Conservation (phyloP, 2,113 vertebrate genomes). For the Strigops habroptila region DNA sequence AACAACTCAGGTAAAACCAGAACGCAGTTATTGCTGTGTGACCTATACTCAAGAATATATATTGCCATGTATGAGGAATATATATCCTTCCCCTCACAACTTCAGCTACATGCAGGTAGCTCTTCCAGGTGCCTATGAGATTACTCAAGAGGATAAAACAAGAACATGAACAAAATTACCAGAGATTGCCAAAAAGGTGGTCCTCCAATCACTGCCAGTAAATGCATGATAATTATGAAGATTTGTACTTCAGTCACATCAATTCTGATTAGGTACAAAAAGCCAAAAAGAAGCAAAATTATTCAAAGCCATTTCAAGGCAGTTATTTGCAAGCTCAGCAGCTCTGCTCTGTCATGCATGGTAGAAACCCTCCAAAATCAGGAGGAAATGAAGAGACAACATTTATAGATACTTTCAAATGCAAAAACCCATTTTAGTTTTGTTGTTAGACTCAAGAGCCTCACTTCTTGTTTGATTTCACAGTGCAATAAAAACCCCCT, state of each 20-base stretch:
- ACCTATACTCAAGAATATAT: background rate
- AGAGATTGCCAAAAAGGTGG: constrained; percentile 95
- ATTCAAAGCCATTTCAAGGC: constrained; percentile 70
- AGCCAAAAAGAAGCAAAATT: constrained; percentile 78
- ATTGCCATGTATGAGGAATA: background rate
- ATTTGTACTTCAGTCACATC: constrained; percentile 99
- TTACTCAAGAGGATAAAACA: constrained; percentile 7
- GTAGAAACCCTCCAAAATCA: constrained; percentile 11
- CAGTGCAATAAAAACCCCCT: constrained; percentile 53
- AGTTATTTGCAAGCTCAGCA: constrained; percentile 71
- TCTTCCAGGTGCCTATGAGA: background rate
- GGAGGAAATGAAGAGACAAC: background rate
- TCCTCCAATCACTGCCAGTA: constrained; percentile 98
- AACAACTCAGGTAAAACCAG: background rate
- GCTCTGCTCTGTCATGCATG: constrained; percentile 76
- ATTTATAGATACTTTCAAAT: constrained; percentile 11
- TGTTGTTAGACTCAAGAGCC: background rate
- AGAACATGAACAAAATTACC: constrained; percentile 82
- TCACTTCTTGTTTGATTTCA: constrained; percentile 38
- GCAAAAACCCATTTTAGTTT: background rate
- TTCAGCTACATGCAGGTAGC: background rate
- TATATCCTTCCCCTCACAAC: background rate
- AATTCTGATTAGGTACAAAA: constrained; percentile 90
- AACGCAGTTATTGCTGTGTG: background rate
- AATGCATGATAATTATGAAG: constrained; percentile 99